A percentile compares a stretch with the other conserved stretches of the same genome.
phyloP scores from a whole-genome alignment of 2,888 invertebrate species.

The Apeira syringaria region DNA sequence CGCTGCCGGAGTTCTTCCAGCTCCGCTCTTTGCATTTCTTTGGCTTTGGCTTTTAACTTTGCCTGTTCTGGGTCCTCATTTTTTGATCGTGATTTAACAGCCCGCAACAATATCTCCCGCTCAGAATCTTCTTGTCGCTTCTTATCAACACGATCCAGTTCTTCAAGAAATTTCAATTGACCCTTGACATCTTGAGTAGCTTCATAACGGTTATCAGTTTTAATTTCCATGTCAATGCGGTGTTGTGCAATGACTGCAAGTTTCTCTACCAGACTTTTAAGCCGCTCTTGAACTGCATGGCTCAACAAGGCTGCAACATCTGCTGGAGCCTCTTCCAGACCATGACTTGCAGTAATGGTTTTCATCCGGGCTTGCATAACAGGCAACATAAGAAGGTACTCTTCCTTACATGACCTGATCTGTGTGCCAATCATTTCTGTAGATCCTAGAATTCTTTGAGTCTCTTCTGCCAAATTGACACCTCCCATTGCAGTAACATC shows the following conservation, averaged over 20 bases:
- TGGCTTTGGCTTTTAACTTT: constrained; percentile 95
- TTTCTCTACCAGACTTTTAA: constrained; percentile 95
- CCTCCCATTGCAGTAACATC: constrained; percentile 99
- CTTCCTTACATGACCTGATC: constrained; percentile 96
- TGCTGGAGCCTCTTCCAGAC: constrained; percentile 91
- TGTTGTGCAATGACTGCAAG: constrained; percentile 97
- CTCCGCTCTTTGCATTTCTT: constrained; percentile 97
- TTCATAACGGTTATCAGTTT: constrained; percentile 95
- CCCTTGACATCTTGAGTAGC: constrained; percentile 93
- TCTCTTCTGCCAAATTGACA: constrained; percentile 98
- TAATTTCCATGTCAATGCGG: constrained; percentile 93
- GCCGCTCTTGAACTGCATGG: constrained; percentile 96
- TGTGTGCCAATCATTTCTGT: constrained; percentile 95
- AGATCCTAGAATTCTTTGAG: constrained; percentile 96
- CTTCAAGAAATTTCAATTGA: constrained; percentile 98
- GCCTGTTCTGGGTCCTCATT: constrained; percentile 99
- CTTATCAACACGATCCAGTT: constrained; percentile 96
- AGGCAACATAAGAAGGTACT: constrained; percentile 91
- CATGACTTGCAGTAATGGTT: constrained; percentile 88
- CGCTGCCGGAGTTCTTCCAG: constrained; percentile 96
- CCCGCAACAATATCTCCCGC: constrained; percentile 95
- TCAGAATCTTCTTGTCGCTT: constrained; percentile 98
- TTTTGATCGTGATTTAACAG: constrained; percentile 98
- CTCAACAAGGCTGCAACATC: constrained; percentile 96
- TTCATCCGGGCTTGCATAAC: constrained; percentile 91